A percentile compares a stretch with the other conserved stretches of the same genome.
Evolutionary conservation across 2,797 vertebrate genomes (phyloP).

Genomic region (Chelon labrosus): DNA sequence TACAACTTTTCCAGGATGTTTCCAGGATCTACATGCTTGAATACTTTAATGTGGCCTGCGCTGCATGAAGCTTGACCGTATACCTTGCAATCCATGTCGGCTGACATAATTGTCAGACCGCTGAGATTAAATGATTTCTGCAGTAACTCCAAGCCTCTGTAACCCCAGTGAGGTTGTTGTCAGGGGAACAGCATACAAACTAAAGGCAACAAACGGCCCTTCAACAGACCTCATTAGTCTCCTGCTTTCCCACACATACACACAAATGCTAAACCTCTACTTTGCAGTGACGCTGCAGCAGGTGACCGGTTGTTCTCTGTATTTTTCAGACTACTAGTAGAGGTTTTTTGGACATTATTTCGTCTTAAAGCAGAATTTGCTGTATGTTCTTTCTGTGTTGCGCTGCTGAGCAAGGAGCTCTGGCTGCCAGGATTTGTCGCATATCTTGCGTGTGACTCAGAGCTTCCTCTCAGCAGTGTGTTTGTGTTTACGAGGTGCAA

Average conservation of each 20-base stretch:
- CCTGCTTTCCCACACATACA: slow-evolving; percentile 36
- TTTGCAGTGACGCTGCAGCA: slow-evolving; percentile 32
- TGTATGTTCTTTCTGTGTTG: not conserved
- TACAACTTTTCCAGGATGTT: not conserved
- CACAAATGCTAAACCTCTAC: slow-evolving; percentile 9
- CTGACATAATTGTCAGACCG: slow-evolving; percentile 66
- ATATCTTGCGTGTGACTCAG: slow-evolving; percentile 82
- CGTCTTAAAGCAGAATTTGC: slow-evolving; percentile 17
- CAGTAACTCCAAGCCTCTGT: slow-evolving; percentile 65
- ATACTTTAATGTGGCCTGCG: slow-evolving; percentile 44
- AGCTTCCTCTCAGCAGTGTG: slow-evolving; percentile 76
- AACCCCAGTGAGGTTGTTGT: slow-evolving; percentile 69
- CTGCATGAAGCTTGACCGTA: slow-evolving; percentile 54
- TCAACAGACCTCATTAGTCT: slow-evolving; percentile 44
- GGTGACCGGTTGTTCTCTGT: slow-evolving; percentile 11
- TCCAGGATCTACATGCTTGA: slow-evolving; percentile 10
- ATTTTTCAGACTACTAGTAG: too few relatives aligned
- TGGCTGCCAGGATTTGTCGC: slow-evolving; percentile 69
- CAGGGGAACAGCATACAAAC: slow-evolving; percentile 74
- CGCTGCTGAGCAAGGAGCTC: slow-evolving; percentile 42
- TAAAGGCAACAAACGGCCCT: slow-evolving; percentile 61
- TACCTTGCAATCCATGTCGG: slow-evolving; percentile 45
- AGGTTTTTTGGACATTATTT: not conserved
- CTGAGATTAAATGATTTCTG: slow-evolving; percentile 68
- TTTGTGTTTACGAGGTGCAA: slow-evolving; percentile 84